Evolutionary conservation across 1,140 invertebrate species (phyloP), one percentile per base, ranked within the genome.

Genomic region (Alviniconcha marisindica): DNA sequence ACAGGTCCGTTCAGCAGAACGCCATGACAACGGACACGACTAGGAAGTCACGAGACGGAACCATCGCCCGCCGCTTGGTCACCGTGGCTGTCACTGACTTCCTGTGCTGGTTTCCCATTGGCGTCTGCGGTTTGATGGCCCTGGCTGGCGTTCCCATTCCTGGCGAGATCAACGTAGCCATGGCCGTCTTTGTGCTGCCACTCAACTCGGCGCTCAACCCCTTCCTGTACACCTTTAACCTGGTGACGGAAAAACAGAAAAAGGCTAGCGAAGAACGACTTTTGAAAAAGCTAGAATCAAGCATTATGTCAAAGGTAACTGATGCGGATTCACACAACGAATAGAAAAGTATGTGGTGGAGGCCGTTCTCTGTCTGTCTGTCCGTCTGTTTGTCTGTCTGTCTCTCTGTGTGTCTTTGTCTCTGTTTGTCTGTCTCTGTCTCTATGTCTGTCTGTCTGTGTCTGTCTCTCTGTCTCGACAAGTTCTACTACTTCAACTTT

Each of bases 191-290:
- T 44, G 82, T 88, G 54, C 60, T 87, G 21, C 87, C 88, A 0
- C 77, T 86, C 10, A 89, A 87, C 44, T 87, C 87, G 2, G 87
- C 85, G 14, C 44, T 89, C 21, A 88, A 89, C 31, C 88, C 88
- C 1, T 84, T 89, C 33, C 56, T 89, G 2, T 89, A 89, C 73
- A 87, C 87, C 1, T 31, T 51, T 4, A 83, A 54, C 76, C 15
- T 73, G 15, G 31, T 79, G 3, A 24, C 54, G 18, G 31, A 78
- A 24, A 40, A 24, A 18, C 36, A 15, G 36, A 38, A 36, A 7
- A 3, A 18, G 18, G 24, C 21, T 2, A 4, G 69, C 2, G 15
- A 71, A 24, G 36, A 60, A 10, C 7, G 56, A 48, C 44, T 48
- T n/a, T n/a, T n/a, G n/a, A n/a, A n/a, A n/a, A n/a, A n/a, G n/a